These are phyloP conservation scores for Carcharodon carcharias DNA, from an alignment of 2,797 vertebrate genomes.

Conservation along the genomic window DNA sequence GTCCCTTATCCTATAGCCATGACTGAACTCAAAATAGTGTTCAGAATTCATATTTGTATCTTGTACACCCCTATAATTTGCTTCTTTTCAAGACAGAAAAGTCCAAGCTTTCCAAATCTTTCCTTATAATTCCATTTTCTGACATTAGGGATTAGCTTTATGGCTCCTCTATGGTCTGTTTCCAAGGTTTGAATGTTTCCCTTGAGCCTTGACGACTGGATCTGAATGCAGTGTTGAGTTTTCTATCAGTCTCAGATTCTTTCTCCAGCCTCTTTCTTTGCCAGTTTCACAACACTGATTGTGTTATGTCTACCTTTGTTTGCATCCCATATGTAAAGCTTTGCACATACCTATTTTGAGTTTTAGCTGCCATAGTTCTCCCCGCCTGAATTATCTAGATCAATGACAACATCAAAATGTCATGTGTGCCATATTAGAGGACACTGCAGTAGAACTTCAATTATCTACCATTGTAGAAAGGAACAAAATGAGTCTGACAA, in stretches of 20 bases:
- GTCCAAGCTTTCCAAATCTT: neutral
- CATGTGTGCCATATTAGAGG: neutral
- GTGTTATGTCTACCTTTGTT: neutral
- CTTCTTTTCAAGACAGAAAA: neutral
- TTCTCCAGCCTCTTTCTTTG: neutral
- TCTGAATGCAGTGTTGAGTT: neutral
- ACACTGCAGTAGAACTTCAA: neutral
- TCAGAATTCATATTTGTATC: too few relatives aligned
- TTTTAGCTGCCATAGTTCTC: neutral
- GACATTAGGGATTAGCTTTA: neutral
- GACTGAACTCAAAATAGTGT: too few relatives aligned
- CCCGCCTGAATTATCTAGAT: neutral
- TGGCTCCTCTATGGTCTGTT: neutral
- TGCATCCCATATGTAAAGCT: too few relatives aligned
- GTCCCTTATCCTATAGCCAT: too few relatives aligned
- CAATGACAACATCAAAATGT: neutral
- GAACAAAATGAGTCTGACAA: neutral
- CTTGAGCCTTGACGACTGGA: neutral
- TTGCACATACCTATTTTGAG: neutral
- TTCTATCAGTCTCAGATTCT: neutral
- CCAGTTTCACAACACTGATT: neutral
- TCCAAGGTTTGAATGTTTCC: neutral
- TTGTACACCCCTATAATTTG: neutral
- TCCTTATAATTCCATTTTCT: neutral
- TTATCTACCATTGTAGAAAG: neutral